Base-by-base conservation (phyloP, 23 tunicate genomes). In the Trididemnum miniatum region DNA sequence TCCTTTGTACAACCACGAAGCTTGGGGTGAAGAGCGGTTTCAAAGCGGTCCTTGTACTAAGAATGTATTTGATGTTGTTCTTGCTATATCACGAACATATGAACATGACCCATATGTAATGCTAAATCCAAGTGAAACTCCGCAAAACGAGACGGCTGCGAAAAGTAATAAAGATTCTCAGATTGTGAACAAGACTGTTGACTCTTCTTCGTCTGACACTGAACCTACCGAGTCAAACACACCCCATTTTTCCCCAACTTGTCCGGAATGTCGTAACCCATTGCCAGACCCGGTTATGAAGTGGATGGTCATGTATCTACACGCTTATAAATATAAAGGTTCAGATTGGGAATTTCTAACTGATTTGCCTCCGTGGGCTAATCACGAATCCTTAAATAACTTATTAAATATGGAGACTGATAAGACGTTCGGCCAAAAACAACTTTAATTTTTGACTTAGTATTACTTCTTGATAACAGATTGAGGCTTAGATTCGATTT, bases 1-100 rank as follows among this genome's bases (percentile, higher is more conserved):
- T 64, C 90, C 93, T 0, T 63, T 96, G 29, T 96, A 96, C 78
- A 96, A 96, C 73, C 85, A 88, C 75, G 75, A 84, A 1, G 90
- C 92, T 3, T 96, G 98, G 98, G 98, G 98, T 0, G 83, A 84
- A 22, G 89, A 80, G 27, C 71, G 98, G 65, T 88, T 88, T 54
- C 34, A 36, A 34, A 67, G 37, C 31, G 98, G 98, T 22, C 91
- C 84, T 4, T 76, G 83, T 23, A 71, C 84, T 0, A 88, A 75
- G 67, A 34, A 34, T 34, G 28, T 93, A 1, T 44, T 44, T 1
- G 94, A 93, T 36, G 64, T 93, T 3, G 71, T 34, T 4, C 28
- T 24, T 3, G 67, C 67, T 18, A 62, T 62, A 62, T 62, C 67
- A 62, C 67, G 67, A 18, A 62, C 26, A 12, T 62, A 62, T 26